Evolutionary conservation across 2,888 invertebrate genomes (phyloP), one percentile per base, ranked within the genome.

Genomic region (Amaurobius ferox): DNA sequence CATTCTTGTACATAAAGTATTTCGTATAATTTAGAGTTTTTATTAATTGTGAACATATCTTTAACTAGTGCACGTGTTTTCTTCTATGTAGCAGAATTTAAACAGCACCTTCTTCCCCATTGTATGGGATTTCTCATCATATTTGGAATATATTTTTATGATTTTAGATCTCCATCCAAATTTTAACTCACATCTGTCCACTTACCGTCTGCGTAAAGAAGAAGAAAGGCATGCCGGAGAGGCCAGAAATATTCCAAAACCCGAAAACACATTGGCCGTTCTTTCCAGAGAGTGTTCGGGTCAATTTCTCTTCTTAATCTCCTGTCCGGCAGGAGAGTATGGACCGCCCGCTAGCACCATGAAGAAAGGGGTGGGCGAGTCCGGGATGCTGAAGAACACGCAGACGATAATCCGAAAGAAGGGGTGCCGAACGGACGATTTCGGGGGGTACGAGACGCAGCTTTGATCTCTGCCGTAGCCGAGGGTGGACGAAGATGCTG

Each of bases 401-500:
- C 64, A 64, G 64, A 32, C n/a, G 64, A 64, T 55, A 23, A 23
- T 55, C 55, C 55, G 23, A 55, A 23, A 30, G 35, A 61, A 23
- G 44, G 55, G 72, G 64, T 64, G 64, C 64, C 35, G 70, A n/a
- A 26, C 44, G 35, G 72, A 61, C 30, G 61, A 30, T 73, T 19
- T 66, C 67, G 72, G 73, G 80, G 80, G 70, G 44, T 70, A 55
- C 66, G 73, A 80, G 72, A 64, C 26, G 79, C 61, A 61, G 67
- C 73, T 68, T 67, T 79, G 40, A 72, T 71, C 73, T 55, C 48
- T 72, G 35, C 64, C 64, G 68, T 26, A 61, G 80, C 73, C 39
- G 68, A 81, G 61, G 70, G 74, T 68, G 74, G 81, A 67, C 74
- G 80, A 74, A 39, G 39, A 61, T 61, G 74, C 61, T 81, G 81